phyloP scores from a whole-genome alignment of 1,140 invertebrate species.

The Drosophila triauraria region DNA sequence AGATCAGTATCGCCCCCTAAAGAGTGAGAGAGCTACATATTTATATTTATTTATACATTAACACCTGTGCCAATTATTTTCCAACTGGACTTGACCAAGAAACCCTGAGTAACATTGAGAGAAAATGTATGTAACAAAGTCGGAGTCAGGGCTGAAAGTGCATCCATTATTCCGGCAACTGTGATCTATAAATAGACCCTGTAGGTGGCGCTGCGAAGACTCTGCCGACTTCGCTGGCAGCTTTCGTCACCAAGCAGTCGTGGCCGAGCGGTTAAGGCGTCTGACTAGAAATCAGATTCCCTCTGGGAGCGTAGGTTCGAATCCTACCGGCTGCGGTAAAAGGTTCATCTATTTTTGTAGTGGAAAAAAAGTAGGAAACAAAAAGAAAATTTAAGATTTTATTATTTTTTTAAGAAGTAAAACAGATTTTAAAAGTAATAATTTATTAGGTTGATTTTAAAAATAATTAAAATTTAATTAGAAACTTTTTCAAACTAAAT shows the following conservation, averaged over 20 bases:
- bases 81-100: neutral
- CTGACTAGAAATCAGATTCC: conserved; percentile 94
- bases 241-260: conserved; percentile 86
- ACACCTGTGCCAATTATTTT: neutral
- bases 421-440: too few relatives aligned
- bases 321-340: conserved; percentile 90
- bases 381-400: too few relatives aligned
- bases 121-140: neutral
- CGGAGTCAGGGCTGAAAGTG: neutral
- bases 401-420: too few relatives aligned
- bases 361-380: too few relatives aligned
- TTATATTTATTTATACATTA: too few relatives aligned
- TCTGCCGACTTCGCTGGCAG: neutral
- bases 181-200: neutral
- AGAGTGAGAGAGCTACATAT: neutral
- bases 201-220: neutral
- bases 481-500: too few relatives aligned
- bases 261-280: conserved; percentile 94
- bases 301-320: conserved; percentile 94
- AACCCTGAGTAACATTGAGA: too few relatives aligned
- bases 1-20: neutral
- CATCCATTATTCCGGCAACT: neutral
- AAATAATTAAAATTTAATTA: too few relatives aligned
- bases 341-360: too few relatives aligned
- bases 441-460: too few relatives aligned